Conservation (phyloP, 2,797 vertebrate genomes). For the Stomatorhinus walkeri region DNA sequence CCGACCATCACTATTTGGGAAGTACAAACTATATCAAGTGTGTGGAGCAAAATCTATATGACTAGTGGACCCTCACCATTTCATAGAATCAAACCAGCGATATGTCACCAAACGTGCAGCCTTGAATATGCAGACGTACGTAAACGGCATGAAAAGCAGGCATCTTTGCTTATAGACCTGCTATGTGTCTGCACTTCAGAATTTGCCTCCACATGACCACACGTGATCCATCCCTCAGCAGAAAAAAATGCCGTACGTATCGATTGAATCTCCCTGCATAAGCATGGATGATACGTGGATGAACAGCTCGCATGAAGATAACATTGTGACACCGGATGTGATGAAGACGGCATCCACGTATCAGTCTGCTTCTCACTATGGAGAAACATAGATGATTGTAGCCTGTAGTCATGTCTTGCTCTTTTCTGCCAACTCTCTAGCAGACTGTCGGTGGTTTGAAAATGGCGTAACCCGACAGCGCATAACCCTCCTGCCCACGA, state of each 20-base stretch:
- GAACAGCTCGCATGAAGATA: neutral
- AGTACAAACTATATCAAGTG: neutral
- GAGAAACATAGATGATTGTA: neutral
- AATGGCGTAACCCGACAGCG: neutral
- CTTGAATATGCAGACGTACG: neutral
- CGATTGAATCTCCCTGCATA: neutral
- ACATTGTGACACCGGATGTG: neutral
- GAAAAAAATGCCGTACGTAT: neutral
- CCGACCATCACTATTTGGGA: neutral
- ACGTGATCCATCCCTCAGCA: neutral
- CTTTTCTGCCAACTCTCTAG: neutral
- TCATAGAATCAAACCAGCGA: neutral
- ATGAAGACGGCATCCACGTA: neutral
- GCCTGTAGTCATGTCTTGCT: neutral
- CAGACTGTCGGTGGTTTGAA: neutral
- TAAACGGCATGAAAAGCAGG: slow-evolving; percentile 2
- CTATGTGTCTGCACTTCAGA: neutral
- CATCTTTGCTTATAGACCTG: neutral
- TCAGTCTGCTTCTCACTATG: neutral
- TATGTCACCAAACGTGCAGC: neutral
- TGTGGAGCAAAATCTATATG: neutral
- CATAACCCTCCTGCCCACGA: neutral
- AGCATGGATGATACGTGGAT: no score
- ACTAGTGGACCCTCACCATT: neutral
- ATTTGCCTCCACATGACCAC: neutral